phyloP scores from a whole-genome alignment of 2,888 invertebrate species.

The Acanthosoma haemorrhoidale region DNA sequence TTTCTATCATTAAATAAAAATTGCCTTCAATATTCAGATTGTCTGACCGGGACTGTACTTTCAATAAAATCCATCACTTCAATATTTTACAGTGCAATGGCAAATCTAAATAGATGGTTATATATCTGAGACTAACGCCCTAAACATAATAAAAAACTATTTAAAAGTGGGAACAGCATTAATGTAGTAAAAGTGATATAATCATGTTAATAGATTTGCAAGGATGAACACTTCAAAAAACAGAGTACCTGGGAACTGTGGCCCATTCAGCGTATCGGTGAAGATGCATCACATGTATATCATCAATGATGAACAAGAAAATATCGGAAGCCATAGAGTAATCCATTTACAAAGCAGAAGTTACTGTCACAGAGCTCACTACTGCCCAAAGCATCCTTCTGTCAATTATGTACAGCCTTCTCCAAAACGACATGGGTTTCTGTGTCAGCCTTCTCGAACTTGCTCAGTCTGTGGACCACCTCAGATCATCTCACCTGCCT shows the following conservation, averaged over 20 bases:
- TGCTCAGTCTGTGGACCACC: neutral
- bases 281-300: neutral
- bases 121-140: no score
- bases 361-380: neutral
- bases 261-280: neutral
- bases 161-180: no score
- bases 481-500: neutral
- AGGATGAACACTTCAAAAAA: neutral
- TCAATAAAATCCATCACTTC: no score
- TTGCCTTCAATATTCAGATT: no score
- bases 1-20: no score
- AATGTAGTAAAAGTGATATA: no score
- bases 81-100: no score
- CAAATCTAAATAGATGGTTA: no score
- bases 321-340: neutral
- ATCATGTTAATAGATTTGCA: no score
- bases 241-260: neutral
- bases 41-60: no score
- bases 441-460: neutral
- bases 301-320: neutral
- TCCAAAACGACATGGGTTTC: neutral
- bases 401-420: neutral
- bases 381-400: neutral
- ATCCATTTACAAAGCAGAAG: neutral
- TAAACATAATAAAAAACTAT: no score